These are phyloP conservation scores for Chamaedrilus cognettii DNA, from an alignment of 2,888 invertebrate species.

Conservation along the genomic window DNA sequence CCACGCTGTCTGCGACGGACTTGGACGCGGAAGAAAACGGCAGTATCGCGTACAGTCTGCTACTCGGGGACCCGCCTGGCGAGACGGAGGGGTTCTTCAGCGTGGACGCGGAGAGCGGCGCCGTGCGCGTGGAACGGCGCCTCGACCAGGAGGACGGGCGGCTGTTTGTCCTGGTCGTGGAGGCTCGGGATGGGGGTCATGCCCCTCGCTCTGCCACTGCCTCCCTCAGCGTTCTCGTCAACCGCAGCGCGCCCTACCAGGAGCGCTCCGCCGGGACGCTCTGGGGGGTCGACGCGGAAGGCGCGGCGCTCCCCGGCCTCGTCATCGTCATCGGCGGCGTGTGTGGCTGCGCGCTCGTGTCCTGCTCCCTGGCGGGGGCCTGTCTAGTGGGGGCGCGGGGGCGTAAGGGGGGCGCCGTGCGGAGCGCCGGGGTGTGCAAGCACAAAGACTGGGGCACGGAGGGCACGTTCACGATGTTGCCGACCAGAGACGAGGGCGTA, in stretches of 20 bases:
- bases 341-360: neutral
- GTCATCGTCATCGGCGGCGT: neutral
- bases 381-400: neutral
- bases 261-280: neutral
- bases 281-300: too few relatives aligned
- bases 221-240: neutral
- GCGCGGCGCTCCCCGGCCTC: neutral
- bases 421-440: too few relatives aligned
- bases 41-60: conserved; percentile 13
- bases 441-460: neutral
- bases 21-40: conserved; percentile 30
- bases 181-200: neutral
- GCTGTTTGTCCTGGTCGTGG: neutral
- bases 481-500: neutral
- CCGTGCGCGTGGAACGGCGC: conserved; percentile 9
- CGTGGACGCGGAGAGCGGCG: conserved; percentile 27
- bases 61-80: neutral
- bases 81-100: conserved; percentile 20
- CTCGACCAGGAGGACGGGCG: neutral
- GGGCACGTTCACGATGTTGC: neutral
- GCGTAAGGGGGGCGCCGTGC: neutral
- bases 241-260: neutral
- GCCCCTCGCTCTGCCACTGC: neutral
- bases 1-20: conserved; percentile 28
- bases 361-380: neutral